Base-by-base conservation (phyloP, 1,140 invertebrate genomes). In the Bombus fervidus region DNA sequence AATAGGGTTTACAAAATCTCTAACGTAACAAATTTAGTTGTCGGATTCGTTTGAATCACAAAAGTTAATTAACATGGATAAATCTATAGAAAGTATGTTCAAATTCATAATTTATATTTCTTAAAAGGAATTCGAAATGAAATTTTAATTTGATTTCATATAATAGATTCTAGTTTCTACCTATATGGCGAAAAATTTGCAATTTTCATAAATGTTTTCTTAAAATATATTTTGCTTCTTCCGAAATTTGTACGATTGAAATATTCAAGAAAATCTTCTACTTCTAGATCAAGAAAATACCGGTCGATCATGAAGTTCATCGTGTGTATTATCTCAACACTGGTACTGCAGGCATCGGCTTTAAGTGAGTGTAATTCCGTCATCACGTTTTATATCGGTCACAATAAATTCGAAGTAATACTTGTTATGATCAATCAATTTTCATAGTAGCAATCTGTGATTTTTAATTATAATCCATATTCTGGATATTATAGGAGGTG, bases 361-460 rank as follows among this genome's bases (percentile, higher is more conserved):
- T 88, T 93, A 87, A 93, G 94, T 95, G 86, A 94, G 94, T 94
- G 86, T 75, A 80, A 90, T 81, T 85, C 53, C 75, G 75, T 84
- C 73, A 78, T 74, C 39, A 22, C 71, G n/a, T 59, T 86, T 86
- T 66, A 68, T 80, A 66, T 89, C 31, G 43, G 34, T 72, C 47
- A 79, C 34, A 12, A 59, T 85, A 66, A 76, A 86, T 83, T 75
- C 64, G 10, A 73, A 81, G 72, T 69, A 82, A 76, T 77, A 69
- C 13, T 43, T 15, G 6, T 28, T 31, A 64, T 6, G 13, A 22
- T 53, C 34, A 53, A 76, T 74, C 39, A 41, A 47, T 79, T 64
- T 62, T 43, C 4, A 77, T 80, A 73, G 86, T 83, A 89, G 68
- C 37, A 15, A 53, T 81, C 68, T 86, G 39, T 91, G 31, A 91